Evolutionary conservation across 1,140 invertebrate species (phyloP).

Genomic region (Philotrypesis tridentata): DNA sequence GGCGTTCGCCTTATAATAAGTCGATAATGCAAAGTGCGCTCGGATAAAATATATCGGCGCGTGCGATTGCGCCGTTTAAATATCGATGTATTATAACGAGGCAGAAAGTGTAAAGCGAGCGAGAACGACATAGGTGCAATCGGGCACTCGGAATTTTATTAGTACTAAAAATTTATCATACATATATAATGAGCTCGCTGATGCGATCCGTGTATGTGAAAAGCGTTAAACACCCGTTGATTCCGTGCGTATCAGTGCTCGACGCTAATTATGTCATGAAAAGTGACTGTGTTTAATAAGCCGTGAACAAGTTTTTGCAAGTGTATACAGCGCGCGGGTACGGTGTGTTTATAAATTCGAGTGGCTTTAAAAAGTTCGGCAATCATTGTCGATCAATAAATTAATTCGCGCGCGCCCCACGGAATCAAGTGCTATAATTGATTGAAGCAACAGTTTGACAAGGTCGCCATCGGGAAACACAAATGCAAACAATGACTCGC

Average conservation of each 20-base stretch:
- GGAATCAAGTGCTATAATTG: constrained; percentile 26
- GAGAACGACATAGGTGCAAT: neutral
- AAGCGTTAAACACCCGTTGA: neutral
- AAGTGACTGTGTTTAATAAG: constrained; percentile 26
- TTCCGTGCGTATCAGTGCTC: neutral
- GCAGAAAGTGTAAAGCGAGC: neutral
- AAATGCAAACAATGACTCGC: constrained; percentile 24
- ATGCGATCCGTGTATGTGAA: neutral
- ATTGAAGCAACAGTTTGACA: constrained; percentile 45
- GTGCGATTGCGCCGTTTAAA: too few relatives aligned
- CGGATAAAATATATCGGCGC: too few relatives aligned
- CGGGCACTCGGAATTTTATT: neutral
- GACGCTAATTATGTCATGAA: constrained; percentile 19
- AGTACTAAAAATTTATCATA: neutral
- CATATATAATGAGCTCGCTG: neutral
- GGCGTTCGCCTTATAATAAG: too few relatives aligned
- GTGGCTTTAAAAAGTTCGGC: constrained; percentile 36
- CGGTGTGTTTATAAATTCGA: constrained; percentile 5
- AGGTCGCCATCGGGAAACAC: constrained; percentile 35
- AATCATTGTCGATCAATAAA: constrained; percentile 21
- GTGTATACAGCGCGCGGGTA: neutral
- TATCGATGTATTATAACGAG: neutral
- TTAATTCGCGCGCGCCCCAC: neutral
- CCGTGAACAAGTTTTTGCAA: neutral
- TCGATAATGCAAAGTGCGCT: too few relatives aligned